These are phyloP conservation scores for Pristiophorus japonicus DNA, from an alignment of 2,113 vertebrate genomes.

Conservation along the genomic window DNA sequence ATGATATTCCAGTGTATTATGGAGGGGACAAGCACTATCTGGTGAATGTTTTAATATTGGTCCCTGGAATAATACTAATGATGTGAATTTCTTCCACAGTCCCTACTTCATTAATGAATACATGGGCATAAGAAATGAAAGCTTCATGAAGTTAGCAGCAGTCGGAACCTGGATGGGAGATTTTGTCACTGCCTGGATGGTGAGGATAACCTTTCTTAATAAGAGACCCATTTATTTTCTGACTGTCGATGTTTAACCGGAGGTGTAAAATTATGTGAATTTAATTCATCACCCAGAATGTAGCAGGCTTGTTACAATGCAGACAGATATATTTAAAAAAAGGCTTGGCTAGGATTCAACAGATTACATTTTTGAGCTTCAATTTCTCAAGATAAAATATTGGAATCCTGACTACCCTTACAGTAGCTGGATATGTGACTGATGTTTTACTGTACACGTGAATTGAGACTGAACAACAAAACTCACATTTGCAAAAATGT, in stretches of 20 bases:
- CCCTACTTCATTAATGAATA: constrained; percentile 89
- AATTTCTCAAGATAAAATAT: background rate
- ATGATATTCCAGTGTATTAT: too few relatives aligned
- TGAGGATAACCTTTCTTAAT: constrained; percentile 56
- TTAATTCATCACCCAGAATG: background rate
- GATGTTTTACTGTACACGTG: background rate
- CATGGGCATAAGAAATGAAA: constrained; percentile 97
- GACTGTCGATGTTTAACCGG: background rate
- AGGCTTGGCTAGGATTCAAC: background rate
- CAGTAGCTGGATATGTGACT: background rate
- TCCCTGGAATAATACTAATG: background rate
- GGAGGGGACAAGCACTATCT: too few relatives aligned
- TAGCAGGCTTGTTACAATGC: background rate
- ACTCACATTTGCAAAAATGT: background rate
- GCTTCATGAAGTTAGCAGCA: constrained; percentile 95
- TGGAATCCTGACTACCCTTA: background rate
- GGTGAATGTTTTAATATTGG: too few relatives aligned
- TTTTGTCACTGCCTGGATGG: constrained; percentile 99
- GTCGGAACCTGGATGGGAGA: constrained; percentile 99
- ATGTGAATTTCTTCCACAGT: constrained; percentile 53
- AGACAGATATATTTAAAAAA: background rate
- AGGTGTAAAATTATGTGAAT: background rate
- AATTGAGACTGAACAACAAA: background rate
- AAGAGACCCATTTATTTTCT: background rate
- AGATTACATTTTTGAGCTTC: background rate